Conservation (phyloP, 2,113 vertebrate genomes). For the Anguilla japonica region DNA sequence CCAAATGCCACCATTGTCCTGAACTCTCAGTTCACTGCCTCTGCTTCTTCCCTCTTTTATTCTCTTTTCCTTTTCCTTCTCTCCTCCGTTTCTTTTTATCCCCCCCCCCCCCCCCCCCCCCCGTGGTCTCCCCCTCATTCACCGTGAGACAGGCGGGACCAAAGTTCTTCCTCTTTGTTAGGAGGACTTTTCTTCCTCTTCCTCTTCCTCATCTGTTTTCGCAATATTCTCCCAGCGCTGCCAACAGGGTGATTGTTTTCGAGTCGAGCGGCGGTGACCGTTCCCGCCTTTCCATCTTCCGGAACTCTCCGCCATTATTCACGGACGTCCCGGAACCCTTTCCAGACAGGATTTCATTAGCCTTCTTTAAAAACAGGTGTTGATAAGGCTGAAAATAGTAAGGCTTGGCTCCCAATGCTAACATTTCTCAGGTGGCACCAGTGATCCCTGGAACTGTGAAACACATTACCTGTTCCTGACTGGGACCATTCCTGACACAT, state of each 20-base stretch:
- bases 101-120: background rate
- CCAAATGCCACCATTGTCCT: background rate
- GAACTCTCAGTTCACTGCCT: background rate
- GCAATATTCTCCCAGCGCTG: background rate
- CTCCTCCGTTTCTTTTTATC: background rate
- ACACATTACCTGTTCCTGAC: background rate
- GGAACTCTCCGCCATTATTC: background rate
- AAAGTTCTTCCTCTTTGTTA: background rate
- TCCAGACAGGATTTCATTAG: background rate
- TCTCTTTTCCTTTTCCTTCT: background rate
- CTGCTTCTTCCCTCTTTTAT: background rate
- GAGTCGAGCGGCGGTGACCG: background rate
- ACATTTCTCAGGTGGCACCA: background rate
- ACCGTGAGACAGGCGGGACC: background rate
- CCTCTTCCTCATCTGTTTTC: background rate
- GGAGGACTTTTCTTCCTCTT: background rate
- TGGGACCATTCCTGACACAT: background rate
- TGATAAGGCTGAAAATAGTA: background rate
- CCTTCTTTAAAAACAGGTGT: background rate
- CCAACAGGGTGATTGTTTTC: background rate
- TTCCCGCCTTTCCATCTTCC: constrained; percentile 2
- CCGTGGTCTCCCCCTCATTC: background rate
- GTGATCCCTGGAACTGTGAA: background rate
- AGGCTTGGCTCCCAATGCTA: background rate
- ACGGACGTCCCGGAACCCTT: background rate